Evolutionary conservation across 2,113 vertebrate species (phyloP).

Genomic region (Balaeniceps rex): DNA sequence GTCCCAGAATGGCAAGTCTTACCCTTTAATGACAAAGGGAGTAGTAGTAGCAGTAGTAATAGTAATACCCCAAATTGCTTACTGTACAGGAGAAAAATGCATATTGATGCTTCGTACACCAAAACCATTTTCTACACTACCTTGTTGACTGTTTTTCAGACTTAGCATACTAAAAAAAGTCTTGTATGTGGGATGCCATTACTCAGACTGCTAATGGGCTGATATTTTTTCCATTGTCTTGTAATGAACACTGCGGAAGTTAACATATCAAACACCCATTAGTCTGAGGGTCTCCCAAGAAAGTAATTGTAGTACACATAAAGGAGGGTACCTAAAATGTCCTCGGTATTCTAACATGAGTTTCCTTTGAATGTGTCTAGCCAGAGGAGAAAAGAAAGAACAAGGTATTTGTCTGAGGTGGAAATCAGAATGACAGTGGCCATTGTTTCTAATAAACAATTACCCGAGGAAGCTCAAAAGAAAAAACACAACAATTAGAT

Average conservation of each 20-base stretch:
- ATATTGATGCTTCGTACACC: not conserved
- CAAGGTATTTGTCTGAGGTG: not conserved
- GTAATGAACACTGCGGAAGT: not conserved
- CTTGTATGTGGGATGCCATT: not conserved
- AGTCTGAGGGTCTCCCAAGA: not conserved
- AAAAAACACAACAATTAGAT: not conserved
- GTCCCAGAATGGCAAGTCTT: not conserved
- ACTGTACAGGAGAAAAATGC: not conserved
- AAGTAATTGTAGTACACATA: not conserved
- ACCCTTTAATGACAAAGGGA: not conserved
- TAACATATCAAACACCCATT: not conserved
- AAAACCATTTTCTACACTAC: not conserved
- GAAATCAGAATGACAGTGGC: not conserved
- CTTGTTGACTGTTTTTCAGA: not conserved
- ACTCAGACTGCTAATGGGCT: not conserved
- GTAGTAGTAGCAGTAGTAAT: not conserved
- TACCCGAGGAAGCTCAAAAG: not conserved
- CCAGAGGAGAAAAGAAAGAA: not conserved
- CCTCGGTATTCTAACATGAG: not conserved
- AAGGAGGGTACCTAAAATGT: not conserved
- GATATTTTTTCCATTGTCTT: not conserved
- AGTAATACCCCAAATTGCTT: not conserved
- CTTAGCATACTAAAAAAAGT: not conserved
- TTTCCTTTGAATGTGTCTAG: not conserved
- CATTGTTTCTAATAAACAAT: not conserved